Evolutionary conservation across 2,888 invertebrate genomes (phyloP).

Genomic region (Ophion slaviceki): DNA sequence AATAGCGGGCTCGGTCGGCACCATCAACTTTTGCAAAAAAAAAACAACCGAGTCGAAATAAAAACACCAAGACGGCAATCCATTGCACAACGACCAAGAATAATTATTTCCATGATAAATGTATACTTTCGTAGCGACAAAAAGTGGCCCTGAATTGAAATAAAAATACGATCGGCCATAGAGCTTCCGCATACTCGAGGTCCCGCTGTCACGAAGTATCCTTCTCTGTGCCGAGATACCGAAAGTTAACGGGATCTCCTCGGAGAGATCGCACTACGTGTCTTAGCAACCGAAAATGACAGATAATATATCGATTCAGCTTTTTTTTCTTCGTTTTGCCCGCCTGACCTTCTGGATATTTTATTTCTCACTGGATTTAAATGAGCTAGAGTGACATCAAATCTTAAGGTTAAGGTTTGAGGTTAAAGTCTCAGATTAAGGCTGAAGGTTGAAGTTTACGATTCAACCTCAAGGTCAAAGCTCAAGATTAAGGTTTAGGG

Average conservation of each 20-base stretch:
- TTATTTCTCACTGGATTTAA: not conserved
- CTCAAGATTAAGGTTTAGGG: too few species aligned
- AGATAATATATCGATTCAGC: too few species aligned
- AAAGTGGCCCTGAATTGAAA: conserved; percentile 15
- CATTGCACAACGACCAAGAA: conserved; percentile 23
- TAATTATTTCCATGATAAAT: conserved; percentile 32
- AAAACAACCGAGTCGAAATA: conserved; percentile 21
- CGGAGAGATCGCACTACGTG: too few species aligned
- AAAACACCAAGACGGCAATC: not conserved
- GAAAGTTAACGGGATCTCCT: not conserved
- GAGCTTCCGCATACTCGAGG: not conserved
- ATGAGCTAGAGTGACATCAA: not conserved
- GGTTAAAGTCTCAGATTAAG: too few species aligned
- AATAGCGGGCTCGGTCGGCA: not conserved
- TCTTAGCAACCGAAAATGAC: too few species aligned
- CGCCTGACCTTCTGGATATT: too few species aligned
- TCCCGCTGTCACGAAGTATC: conserved; percentile 11
- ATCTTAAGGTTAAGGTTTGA: not conserved
- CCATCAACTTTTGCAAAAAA: conserved; percentile 10
- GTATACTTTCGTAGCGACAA: conserved; percentile 27
- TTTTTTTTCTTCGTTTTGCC: too few species aligned
- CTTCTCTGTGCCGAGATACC: not conserved
- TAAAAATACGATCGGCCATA: conserved; percentile 7
- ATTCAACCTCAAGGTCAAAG: too few species aligned
- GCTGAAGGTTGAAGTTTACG: too few species aligned